These are phyloP conservation scores for Bothrops jararaca DNA, from an alignment of 2,113 vertebrate genomes.

Conservation along the genomic window DNA sequence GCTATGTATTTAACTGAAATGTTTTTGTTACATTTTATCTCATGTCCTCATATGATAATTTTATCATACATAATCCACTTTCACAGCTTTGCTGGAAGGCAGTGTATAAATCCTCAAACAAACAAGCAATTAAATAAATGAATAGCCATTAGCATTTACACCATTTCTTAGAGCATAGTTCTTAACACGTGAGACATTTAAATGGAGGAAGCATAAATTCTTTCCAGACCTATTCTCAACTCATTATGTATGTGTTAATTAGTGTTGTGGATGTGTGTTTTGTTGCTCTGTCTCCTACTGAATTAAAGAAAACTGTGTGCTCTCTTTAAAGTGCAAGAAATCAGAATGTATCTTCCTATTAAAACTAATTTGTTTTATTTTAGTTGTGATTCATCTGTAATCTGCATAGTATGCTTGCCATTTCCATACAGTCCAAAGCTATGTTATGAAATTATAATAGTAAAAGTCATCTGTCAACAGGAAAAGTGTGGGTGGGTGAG, in stretches of 20 bases:
- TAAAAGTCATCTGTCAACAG: neutral
- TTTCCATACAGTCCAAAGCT: neutral
- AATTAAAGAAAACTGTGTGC: neutral
- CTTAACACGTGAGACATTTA: neutral
- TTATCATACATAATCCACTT: neutral
- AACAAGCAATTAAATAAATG: neutral
- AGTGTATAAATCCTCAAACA: neutral
- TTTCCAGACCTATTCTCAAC: neutral
- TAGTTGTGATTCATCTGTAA: neutral
- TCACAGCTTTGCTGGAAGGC: neutral
- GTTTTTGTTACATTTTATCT: neutral
- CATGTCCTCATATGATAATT: neutral
- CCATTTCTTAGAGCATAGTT: neutral
- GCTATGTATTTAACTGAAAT: neutral
- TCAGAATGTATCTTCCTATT: neutral
- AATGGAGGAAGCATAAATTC: neutral
- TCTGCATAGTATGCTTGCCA: neutral
- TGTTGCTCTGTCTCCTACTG: neutral
- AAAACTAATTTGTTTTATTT: neutral
- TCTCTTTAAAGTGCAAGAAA: neutral
- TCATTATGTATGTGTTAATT: neutral
- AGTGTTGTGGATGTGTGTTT: neutral
- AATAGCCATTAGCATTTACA: neutral
- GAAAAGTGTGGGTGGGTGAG: neutral
- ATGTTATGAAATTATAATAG: neutral